Conservation (phyloP, 2,888 invertebrate genomes). For the Invenusta paracnida region DNA sequence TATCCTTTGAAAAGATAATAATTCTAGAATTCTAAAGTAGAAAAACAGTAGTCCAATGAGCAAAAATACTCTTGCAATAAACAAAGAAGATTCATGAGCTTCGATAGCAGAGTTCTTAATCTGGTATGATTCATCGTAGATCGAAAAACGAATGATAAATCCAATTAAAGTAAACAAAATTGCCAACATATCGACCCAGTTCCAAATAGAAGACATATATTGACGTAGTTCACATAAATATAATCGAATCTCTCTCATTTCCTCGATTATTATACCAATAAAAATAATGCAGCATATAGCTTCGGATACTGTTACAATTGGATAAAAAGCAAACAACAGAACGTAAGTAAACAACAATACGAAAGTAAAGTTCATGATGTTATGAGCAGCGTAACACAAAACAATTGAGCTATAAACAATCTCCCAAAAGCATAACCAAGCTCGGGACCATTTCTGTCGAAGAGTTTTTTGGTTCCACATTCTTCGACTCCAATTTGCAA, state of each 20-base stretch:
- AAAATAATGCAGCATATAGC: too few relatives aligned
- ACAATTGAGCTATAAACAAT: background rate
- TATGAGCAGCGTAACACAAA: background rate
- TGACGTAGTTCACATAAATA: background rate
- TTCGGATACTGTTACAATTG: background rate
- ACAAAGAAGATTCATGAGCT: background rate
- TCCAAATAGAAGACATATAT: constrained; percentile 12
- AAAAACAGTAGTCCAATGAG: constrained; percentile 32
- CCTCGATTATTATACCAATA: too few relatives aligned
- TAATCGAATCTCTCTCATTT: background rate
- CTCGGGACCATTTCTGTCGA: too few relatives aligned
- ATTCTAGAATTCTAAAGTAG: constrained; percentile 22
- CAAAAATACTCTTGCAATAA: constrained; percentile 25
- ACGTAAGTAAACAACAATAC: background rate
- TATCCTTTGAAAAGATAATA: constrained; percentile 23
- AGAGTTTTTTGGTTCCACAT: too few relatives aligned
- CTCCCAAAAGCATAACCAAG: background rate
- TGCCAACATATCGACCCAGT: background rate
- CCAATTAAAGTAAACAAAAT: background rate
- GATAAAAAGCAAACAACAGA: background rate
- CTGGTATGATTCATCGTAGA: background rate
- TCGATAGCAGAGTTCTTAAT: background rate
- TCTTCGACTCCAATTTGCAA: too few relatives aligned
- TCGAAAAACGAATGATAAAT: background rate
- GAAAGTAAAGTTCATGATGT: background rate